Base-by-base conservation (phyloP, 2,888 invertebrate genomes). In the Brachypalpus laphriformis region DNA sequence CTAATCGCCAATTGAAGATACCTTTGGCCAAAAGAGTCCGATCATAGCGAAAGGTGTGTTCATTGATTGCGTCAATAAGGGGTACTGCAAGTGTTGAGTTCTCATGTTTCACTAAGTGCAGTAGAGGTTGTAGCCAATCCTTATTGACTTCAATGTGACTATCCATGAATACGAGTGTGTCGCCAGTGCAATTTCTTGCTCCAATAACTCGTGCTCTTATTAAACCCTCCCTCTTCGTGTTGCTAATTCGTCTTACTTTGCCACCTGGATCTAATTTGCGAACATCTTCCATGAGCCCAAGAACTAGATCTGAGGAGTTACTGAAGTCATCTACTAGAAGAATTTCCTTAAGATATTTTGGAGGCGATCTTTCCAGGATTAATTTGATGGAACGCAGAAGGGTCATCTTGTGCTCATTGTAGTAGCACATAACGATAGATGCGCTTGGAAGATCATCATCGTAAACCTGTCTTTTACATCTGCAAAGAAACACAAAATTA, bases 1-100 rank as follows among this genome's bases (percentile, higher is more conserved):
- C 98, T 61, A 99, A 92, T 0, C 98, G 98, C 99, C 99, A 98
- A 92, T 98, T 99, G 90, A 99, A 99, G 0, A 99, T 99, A 2
- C 99, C 99, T 57, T 97, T 94, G 0, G 99, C 99, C 47, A 99
- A 93, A 0, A 98, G 98, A 88, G 98, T 98, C 0, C 96, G 91
- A 0, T 95, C 94, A 89, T 99, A 99, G 87, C 96, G 95, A 91
- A 99, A 98, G 0, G 98, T 98, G 90, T 99, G 98, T 0, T 98
- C 95, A 91, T 97, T 97, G 87, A 99, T 98, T 42, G 98, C 97
- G 92, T 99, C 99, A 82, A 99, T 99, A 28, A 99, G 95, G 0
- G 99, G 99, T 87, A 96, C 96, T 0, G 95, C 95, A 14, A 96
- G 94, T 0, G 94, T 95, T 2, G 94, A 93, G 72, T 94, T 93